Base-by-base conservation (phyloP, 2,113 vertebrate species). In the Chloroceryle aenea region DNA sequence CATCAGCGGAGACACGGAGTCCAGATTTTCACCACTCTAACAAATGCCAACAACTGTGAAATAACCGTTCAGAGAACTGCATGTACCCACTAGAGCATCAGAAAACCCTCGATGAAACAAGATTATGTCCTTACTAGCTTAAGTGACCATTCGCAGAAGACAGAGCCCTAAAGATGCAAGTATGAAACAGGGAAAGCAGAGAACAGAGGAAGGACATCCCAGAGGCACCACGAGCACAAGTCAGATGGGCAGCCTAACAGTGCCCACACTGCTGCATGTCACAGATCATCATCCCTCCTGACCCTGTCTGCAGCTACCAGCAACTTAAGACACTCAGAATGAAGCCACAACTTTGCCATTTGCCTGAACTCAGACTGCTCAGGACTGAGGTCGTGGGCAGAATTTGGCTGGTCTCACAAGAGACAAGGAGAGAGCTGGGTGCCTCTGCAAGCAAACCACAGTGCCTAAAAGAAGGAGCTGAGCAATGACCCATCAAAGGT, bases 311-410 rank as follows among this genome's bases (percentile, higher is more conserved):
- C 53, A 69, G 62, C 45, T 42, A 68, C n/a, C 43, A 85, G 36
- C 77, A 64, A 10, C 14, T 43, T 55, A 56, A 43, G 34, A 14
- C 36, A 48, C 59, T 29, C 0, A 0, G 45, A 38, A 1, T 71
- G 58, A 89, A 91, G 29, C 4, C 32, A 29, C 15, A 34, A 7
- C 43, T 72, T 72, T 47, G n/a, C 29, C 58, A 50, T 36, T 58
- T 75, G 34, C 42, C 62, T 59, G 42, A 91, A 38, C 14, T 7
- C 9, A 16, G 56, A 50, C 43, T 72, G 71, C 47, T 66, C 56
- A 62, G 47, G 45, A 64, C 55, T 27, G 43, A 72, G 32, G 34
- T 40, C 4, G 1, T 22, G 19, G 38, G 43, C 59, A 80, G 63
- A 89, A 47, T 34, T 75, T 7, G 40, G 40, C 29, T 29, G 27